Evolutionary conservation across 2,888 invertebrate genomes (phyloP), one percentile per base, ranked within the genome.

Genomic region (Polyploca ridens): DNA sequence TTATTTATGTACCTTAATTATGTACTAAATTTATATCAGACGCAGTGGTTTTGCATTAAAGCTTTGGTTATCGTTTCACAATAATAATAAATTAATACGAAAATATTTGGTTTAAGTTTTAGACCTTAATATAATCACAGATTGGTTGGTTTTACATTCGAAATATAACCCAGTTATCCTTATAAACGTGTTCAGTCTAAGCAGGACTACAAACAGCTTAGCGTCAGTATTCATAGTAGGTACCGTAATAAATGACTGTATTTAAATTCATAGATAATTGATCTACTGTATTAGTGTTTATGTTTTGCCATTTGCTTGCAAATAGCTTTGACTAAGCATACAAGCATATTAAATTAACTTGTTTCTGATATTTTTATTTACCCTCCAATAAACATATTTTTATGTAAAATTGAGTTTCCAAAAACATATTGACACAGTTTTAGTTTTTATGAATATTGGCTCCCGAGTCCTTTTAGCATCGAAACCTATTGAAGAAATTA

Each of bases 241-340:
- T 49, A 16, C 6, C 8, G 19, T 19, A 54, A 54, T 54, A 54
- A 54, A 54, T 54, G 19, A 54, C 19, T 54, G 54, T 19, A 54
- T 54, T 54, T 54, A 19, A 54, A 54, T 54, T 19, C 54, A 54
- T 54, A 54, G 14, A 54, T 54, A 54, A 54, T 54, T 54, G 19
- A 54, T 54, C 54, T 54, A 54, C 54, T 54, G 10, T 54, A 54
- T 54, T 19, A 54, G 19, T 54, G 54, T 54, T 16, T 19, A 49
- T 16, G 16, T 49, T 6, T 16, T 19, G 8, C 54, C 10, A n/a
- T 54, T 54, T 19, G 8, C 54, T 54, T 16, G 19, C 19, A 19
- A 54, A 54, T 19, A 19, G 6, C 16, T 49, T 46, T 14, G n/a
- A 46, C 7, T 49, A 49, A 16, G 49, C 16, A 5, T 49, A 49